These are phyloP conservation scores for Rhimphoctona megacephalus DNA, from an alignment of 2,888 invertebrate species.

Conservation along the genomic window DNA sequence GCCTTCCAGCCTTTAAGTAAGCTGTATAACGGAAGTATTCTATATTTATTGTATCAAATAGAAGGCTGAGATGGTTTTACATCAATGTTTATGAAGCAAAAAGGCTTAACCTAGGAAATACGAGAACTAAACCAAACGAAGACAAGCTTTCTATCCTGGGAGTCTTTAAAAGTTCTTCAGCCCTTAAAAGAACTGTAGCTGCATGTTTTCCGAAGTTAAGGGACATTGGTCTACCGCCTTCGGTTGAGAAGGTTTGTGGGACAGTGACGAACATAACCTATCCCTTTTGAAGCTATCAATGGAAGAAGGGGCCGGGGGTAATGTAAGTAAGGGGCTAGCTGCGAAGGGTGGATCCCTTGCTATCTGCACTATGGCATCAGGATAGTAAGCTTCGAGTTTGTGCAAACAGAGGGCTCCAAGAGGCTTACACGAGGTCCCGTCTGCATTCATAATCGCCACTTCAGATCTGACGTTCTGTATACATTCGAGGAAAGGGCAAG, in stretches of 20 bases:
- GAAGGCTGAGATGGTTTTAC: not conserved
- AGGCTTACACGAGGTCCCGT: constrained; percentile 77
- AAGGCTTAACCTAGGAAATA: too few relatives aligned
- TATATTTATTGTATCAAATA: too few relatives aligned
- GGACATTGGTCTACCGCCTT: not conserved
- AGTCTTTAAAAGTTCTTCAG: not conserved
- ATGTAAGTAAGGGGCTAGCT: constrained; percentile 2
- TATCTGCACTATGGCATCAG: constrained; percentile 30
- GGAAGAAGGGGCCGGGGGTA: constrained; percentile 37
- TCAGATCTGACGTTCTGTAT: constrained; percentile 79
- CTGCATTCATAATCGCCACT: constrained; percentile 82
- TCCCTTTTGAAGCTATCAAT: not conserved
- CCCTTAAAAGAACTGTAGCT: not conserved
- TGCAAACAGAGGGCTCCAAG: constrained; percentile 76
- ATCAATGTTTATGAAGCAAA: too few relatives aligned
- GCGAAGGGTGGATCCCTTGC: not conserved
- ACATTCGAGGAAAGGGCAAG: constrained; percentile 61
- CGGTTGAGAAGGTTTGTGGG: not conserved
- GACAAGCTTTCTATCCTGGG: not conserved
- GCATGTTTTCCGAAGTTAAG: not conserved
- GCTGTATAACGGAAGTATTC: not conserved
- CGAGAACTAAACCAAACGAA: not conserved
- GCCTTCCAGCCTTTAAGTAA: not conserved
- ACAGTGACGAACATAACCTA: constrained; percentile 3
- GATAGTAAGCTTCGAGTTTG: constrained; percentile 66